phyloP scores from a whole-genome alignment of 2,797 vertebrate genomes.

The Sus cebifrons region DNA sequence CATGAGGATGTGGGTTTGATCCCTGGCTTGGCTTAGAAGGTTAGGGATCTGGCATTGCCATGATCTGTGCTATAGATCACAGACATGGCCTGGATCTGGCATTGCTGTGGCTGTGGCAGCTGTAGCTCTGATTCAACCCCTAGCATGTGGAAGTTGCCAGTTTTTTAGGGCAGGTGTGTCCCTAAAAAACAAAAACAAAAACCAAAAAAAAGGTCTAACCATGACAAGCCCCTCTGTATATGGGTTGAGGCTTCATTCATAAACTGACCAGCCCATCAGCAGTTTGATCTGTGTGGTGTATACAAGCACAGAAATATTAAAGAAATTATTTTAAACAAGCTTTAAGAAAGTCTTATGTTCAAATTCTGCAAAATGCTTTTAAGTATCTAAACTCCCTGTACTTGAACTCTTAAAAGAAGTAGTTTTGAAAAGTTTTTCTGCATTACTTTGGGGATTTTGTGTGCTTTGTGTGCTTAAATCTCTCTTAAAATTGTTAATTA shows the following conservation, averaged over 20 bases:
- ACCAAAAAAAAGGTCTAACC: not conserved
- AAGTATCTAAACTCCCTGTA: not conserved
- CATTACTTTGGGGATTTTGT: not conserved
- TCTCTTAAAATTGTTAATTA: not conserved
- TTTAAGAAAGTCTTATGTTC: conserved; percentile 11
- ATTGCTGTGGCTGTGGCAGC: too few species aligned
- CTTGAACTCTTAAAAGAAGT: conserved; percentile 26
- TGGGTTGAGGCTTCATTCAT: not conserved
- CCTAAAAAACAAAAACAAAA: too few species aligned
- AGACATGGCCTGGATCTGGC: too few species aligned
- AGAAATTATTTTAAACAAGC: conserved; percentile 46
- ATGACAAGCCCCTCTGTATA: not conserved
- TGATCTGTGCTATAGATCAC: too few species aligned
- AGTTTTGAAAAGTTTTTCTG: conserved; percentile 29
- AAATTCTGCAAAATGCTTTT: conserved; percentile 53
- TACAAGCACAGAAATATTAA: not conserved
- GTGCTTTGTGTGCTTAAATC: not conserved
- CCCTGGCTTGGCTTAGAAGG: too few species aligned
- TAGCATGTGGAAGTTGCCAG: too few species aligned
- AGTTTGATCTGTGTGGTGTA: not conserved
- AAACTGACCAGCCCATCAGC: not conserved
- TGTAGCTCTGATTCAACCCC: too few species aligned
- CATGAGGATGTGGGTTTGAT: too few species aligned
- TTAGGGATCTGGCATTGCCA: too few species aligned
- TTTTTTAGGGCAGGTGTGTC: too few species aligned